Evolutionary conservation across 2,888 invertebrate genomes (phyloP).

Genomic region (Thecophora atra): DNA sequence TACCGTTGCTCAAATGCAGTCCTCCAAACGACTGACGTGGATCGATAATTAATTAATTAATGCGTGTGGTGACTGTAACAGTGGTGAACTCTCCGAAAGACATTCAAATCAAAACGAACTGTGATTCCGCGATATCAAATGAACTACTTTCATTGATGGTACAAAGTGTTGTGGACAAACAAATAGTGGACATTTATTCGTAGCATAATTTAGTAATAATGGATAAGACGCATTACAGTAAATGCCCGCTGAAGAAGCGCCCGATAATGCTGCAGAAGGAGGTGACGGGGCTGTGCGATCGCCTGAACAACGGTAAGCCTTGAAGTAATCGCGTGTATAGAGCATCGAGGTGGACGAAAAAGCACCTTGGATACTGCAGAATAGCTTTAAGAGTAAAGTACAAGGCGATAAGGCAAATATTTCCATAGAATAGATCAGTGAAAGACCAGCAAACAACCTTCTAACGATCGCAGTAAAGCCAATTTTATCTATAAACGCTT

Average conservation of each 20-base stretch:
- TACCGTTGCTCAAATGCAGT: slow-evolving; percentile 2
- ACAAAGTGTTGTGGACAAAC: neutral
- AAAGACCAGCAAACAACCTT: no score
- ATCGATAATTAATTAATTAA: slow-evolving; percentile 6
- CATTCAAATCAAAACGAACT: no score
- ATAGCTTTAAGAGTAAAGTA: no score
- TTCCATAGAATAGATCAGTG: no score
- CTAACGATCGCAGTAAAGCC: no score
- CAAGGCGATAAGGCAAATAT: no score
- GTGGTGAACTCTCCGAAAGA: neutral
- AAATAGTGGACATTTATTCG: neutral
- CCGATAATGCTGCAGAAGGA: slow-evolving; percentile 53
- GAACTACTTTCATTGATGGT: no score
- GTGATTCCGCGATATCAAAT: no score
- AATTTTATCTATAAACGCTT: no score
- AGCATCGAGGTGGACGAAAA: no score
- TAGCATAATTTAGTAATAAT: slow-evolving; percentile 44
- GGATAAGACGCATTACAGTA: slow-evolving; percentile 63
- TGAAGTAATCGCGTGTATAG: no score
- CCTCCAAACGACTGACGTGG: neutral
- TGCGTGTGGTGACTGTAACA: neutral
- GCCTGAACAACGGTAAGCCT: slow-evolving; percentile 54
- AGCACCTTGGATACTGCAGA: no score
- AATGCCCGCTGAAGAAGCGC: slow-evolving; percentile 64
- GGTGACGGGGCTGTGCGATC: slow-evolving; percentile 42